Evolutionary conservation across 2,113 vertebrate species (phyloP).

Genomic region (Hippopotamus amphibius): DNA sequence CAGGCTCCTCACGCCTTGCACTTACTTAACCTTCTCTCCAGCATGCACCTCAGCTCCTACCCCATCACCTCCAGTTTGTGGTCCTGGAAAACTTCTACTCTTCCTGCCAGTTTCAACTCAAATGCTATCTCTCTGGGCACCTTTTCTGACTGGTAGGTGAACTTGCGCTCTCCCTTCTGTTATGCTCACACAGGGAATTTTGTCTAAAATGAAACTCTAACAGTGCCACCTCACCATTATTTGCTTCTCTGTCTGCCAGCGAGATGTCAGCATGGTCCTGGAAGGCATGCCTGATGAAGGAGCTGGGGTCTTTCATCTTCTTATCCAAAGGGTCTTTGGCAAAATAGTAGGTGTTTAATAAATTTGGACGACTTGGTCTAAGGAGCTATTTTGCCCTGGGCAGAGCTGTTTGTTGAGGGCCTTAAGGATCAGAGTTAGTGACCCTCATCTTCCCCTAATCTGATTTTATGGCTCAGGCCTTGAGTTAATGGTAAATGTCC

Average conservation of each 20-base stretch:
- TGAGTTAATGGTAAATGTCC: constrained; percentile 65
- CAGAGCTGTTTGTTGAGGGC: neutral
- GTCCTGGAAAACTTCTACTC: neutral
- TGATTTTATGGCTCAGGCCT: constrained; percentile 39
- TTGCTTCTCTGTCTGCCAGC: neutral
- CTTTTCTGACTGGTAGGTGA: neutral
- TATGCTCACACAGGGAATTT: neutral
- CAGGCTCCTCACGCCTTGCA: rapidly evolving
- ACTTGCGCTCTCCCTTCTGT: neutral
- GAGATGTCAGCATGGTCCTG: neutral
- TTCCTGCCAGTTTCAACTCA: neutral
- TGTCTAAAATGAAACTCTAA: neutral
- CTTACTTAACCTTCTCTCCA: neutral
- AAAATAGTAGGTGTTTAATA: constrained; percentile 7
- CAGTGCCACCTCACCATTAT: neutral
- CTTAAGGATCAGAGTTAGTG: neutral
- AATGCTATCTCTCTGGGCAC: neutral
- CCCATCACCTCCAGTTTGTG: neutral
- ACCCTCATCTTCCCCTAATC: constrained; percentile 35
- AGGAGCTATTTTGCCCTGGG: neutral
- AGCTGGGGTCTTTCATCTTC: neutral
- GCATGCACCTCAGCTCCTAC: rapidly evolving
- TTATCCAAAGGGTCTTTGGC: neutral
- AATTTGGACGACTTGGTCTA: neutral
- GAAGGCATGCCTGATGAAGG: neutral